A percentile compares a stretch with the other conserved stretches of the same genome.
phyloP scores from a whole-genome alignment of 2,797 vertebrate species.

The Girardinus metallicus region DNA sequence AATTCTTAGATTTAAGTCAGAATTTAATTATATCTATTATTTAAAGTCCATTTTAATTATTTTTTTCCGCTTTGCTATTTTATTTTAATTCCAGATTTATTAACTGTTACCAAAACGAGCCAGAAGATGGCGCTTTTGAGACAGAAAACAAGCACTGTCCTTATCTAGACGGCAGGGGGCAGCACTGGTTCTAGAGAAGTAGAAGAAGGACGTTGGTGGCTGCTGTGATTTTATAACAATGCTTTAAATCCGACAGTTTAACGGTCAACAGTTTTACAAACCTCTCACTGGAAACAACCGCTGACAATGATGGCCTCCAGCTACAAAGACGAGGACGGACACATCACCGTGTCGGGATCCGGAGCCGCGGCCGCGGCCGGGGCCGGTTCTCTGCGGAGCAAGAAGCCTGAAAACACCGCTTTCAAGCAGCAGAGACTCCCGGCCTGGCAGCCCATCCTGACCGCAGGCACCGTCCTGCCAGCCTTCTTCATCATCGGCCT shows the following conservation, averaged over 20 bases:
- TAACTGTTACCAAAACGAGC: neutral
- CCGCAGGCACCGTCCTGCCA: slow-evolving; percentile 91
- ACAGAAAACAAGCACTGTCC: neutral
- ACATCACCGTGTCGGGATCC: slow-evolving; percentile 60
- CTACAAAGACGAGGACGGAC: slow-evolving; percentile 87
- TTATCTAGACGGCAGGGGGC: neutral
- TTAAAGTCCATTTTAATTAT: too few species aligned
- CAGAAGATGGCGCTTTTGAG: neutral
- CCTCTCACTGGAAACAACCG: neutral
- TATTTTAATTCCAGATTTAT: neutral
- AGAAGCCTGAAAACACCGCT: slow-evolving; percentile 94
- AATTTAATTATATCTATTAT: too few species aligned
- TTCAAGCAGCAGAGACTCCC: slow-evolving; percentile 97
- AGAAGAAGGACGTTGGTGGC: neutral
- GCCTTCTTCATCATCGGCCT: slow-evolving; percentile 97
- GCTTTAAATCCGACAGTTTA: neutral
- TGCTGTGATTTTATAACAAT: neutral
- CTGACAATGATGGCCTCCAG: slow-evolving; percentile 73
- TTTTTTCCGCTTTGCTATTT: too few species aligned
- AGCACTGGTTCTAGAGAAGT: neutral
- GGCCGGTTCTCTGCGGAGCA: slow-evolving; percentile 76
- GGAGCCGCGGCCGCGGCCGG: slow-evolving; percentile 44
- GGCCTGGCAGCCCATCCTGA: slow-evolving; percentile 97
- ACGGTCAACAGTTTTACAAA: neutral
- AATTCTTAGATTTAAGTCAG: too few species aligned